A percentile compares a stretch with the other conserved stretches of the same genome.
Conservation (phyloP, 37 sponge, comb jelly and placozoan genomes). For the Spongilla lacustris region DNA sequence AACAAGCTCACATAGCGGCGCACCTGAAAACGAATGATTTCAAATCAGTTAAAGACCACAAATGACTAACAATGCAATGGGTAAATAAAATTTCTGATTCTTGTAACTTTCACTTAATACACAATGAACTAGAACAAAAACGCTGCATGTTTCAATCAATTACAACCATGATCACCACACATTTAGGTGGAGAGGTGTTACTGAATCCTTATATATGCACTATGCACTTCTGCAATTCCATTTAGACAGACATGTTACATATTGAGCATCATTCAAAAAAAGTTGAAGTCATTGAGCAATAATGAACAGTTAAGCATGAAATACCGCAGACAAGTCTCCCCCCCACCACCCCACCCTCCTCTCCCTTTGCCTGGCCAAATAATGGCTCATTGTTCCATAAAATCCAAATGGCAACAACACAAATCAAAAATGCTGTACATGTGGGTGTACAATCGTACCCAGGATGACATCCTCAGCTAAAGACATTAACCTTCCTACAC, state of each 20-base stretch:
- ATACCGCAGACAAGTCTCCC: not conserved
- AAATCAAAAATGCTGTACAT: not conserved
- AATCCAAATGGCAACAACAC: not conserved
- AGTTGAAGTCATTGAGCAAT: not conserved
- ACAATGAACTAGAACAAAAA: not conserved
- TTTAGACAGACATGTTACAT: not conserved
- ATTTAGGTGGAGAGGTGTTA: not conserved
- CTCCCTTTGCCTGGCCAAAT: not conserved
- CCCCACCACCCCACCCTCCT: not conserved
- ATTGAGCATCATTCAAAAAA: not conserved
- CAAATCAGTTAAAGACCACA: conserved; percentile 3
- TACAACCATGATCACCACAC: not conserved
- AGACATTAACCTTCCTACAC: not conserved
- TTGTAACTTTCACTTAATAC: not conserved
- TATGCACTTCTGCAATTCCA: not conserved
- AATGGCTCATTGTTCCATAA: not conserved
- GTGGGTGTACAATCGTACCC: not conserved
- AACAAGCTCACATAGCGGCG: conserved; percentile 75
- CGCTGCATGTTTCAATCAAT: not conserved
- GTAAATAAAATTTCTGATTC: not conserved
- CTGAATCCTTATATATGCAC: not conserved
- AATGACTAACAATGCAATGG: not conserved
- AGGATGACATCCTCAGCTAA: not conserved
- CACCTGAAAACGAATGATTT: conserved; percentile 38
- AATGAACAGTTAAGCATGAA: not conserved